Evolutionary conservation across 2,888 invertebrate species (phyloP).

Genomic region (Melinaea menophilus): DNA sequence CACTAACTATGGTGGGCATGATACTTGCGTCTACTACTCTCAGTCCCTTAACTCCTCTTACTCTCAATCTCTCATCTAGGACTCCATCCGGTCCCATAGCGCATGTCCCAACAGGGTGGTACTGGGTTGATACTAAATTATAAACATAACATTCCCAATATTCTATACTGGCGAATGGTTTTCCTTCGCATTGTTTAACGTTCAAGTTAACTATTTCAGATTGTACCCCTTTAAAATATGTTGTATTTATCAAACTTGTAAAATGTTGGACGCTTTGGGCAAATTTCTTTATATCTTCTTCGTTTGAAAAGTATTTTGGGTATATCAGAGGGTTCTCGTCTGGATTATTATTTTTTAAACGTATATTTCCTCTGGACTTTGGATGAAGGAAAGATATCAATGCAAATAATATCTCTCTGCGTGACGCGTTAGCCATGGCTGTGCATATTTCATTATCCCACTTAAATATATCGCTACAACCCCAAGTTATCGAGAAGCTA

Average conservation of each 20-base stretch:
- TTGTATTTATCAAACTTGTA: slow-evolving; percentile 34
- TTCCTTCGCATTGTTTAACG: slow-evolving; percentile 41
- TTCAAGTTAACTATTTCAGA: slow-evolving; percentile 37
- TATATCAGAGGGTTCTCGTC: slow-evolving; percentile 42
- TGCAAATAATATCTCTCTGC: slow-evolving; percentile 33
- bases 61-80: slow-evolving; percentile 49
- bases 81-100: slow-evolving; percentile 52
- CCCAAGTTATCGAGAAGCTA: slow-evolving; percentile 36
- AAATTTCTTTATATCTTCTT: slow-evolving; percentile 39
- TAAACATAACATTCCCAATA: slow-evolving; percentile 55
- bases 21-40: slow-evolving; percentile 81
- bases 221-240: slow-evolving; percentile 34
- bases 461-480: slow-evolving; percentile 40
- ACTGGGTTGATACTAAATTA: slow-evolving; percentile 44
- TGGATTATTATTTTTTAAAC: slow-evolving; percentile 42
- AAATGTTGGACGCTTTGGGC: slow-evolving; percentile 38
- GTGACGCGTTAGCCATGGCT: slow-evolving; percentile 34
- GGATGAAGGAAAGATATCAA: slow-evolving; percentile 45
- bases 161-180: slow-evolving; percentile 42
- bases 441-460: slow-evolving; percentile 41
- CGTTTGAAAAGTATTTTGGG: slow-evolving; percentile 42
- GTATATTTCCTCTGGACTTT: slow-evolving; percentile 48
- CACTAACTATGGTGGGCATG: slow-evolving; percentile 79
- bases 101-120: slow-evolving; percentile 50
- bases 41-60: slow-evolving; percentile 75